Percentiles rank a stretch among this genome's conserved stretches.
These are phyloP conservation scores for Cosmia pyralina DNA, from an alignment of 2,888 invertebrate genomes.

Conservation along the genomic window DNA sequence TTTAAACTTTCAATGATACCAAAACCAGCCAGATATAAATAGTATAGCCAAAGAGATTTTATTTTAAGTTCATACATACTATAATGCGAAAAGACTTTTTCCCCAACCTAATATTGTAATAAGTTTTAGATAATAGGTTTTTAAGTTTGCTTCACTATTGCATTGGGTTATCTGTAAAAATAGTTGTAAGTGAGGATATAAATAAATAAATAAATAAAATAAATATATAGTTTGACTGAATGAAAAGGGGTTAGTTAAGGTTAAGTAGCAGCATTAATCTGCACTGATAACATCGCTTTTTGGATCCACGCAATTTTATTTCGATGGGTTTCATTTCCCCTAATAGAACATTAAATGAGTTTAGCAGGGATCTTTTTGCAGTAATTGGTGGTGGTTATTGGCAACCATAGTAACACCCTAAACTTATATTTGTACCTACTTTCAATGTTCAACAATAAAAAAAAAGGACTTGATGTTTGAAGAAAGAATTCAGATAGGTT, in stretches of 20 bases:
- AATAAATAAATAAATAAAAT: no score
- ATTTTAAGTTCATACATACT: no score
- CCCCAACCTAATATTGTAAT: no score
- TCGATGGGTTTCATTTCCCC: conserved; percentile 1
- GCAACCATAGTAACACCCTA: no score
- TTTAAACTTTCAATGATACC: no score
- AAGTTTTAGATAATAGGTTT: no score
- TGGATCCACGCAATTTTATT: conserved; percentile 1
- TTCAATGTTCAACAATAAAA: not conserved
- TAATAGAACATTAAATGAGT: not conserved
- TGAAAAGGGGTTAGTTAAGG: conserved; percentile 30
- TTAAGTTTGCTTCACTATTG: no score
- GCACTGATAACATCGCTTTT: conserved; percentile 23
- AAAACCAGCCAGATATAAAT: no score
- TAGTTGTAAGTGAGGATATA: no score
- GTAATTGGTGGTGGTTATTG: not conserved
- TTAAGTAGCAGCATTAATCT: conserved; percentile 37
- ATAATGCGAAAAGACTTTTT: no score
- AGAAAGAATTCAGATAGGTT: not conserved
- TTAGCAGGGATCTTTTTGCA: not conserved
- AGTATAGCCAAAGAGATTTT: no score
- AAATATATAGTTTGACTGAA: not conserved
- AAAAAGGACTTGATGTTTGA: not conserved
- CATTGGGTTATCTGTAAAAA: no score
- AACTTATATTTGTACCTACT: not conserved